Base-by-base conservation (phyloP, 2,797 vertebrate species). In the Lemur catta region DNA sequence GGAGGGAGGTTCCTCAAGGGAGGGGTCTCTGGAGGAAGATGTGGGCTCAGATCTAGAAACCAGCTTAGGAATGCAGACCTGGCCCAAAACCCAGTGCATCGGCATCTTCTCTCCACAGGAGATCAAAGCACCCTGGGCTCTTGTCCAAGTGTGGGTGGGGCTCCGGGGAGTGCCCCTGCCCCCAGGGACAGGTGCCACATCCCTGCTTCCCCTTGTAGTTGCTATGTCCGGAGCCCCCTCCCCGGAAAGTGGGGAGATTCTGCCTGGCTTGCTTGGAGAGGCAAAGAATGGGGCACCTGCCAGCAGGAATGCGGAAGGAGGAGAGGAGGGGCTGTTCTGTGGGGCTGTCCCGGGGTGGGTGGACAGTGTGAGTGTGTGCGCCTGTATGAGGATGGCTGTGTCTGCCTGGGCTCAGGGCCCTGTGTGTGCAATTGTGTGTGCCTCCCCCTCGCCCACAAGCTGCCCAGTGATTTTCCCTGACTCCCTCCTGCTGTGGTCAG, bases 171-270 rank as follows among this genome's bases (percentile, higher is more conserved):
- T 13, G 8, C 50, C 67, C 28, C 69, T 43, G 33, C 35, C 94
- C 86, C 89, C 74, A 82, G 71, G 57, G 89, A 96, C 97, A 98
- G 95, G 97, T 97, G 96, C 78, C 91, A 84, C 52, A 33, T n/a
- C 48, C 74, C 91, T 30, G 50, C 91, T 95, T 86, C 91, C 95
- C 72, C 61, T 59, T 2, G 17, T 35, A 22, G 55, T 67, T 10
- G 1, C 79, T 91, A 6, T 52, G n/a, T 69, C 95, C 30, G 61
- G 94, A 88, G 95, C 20, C 43, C 18, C 85, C 28, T 41, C 33
- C 78, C 93, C 50, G 33, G 86, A 78, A 89, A 74, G 79, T 71
- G 52, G 78, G 38, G 89, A 81, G 91, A 57, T 52, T 67, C 57
- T 63, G 88, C 38, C 61, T 61, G 12, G 2, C 2, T 18, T 20